A percentile compares a stretch with the other conserved stretches of the same genome.
Evolutionary conservation across 2,888 invertebrate genomes (phyloP).

Genomic region (Elmis aenea): DNA sequence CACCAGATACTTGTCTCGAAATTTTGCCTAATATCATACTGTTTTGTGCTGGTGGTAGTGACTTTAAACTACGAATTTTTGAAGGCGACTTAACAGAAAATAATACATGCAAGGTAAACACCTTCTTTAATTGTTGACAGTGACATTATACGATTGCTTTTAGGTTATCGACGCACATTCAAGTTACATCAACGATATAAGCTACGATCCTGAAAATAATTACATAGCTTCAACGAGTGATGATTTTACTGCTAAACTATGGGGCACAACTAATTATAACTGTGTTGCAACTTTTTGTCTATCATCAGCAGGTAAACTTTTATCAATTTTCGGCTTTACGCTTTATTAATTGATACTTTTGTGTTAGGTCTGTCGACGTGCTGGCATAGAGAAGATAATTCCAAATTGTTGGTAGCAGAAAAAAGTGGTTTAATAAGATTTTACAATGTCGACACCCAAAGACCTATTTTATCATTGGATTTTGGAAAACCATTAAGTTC

Average conservation of each 20-base stretch:
- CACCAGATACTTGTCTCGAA: conserved; percentile 58
- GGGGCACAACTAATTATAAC: conserved; percentile 53
- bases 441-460: conserved; percentile 64
- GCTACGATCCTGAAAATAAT: conserved; percentile 65
- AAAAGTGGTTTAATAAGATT: conserved; percentile 69
- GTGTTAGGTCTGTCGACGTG: conserved; percentile 52
- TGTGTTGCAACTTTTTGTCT: conserved; percentile 57
- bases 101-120: conserved; percentile 47
- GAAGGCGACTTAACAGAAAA: conserved; percentile 52
- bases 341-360: not conserved
- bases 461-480: conserved; percentile 62
- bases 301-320: conserved; percentile 54
- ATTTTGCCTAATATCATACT: conserved; percentile 54
- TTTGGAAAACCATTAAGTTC: conserved; percentile 58
- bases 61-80: conserved; percentile 53
- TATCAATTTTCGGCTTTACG: not conserved
- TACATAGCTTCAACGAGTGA: conserved; percentile 71
- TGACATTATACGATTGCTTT: conserved; percentile 1
- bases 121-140: too few species aligned
- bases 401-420: conserved; percentile 69
- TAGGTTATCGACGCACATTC: conserved; percentile 59
- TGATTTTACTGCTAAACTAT: conserved; percentile 68
- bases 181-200: conserved; percentile 64
- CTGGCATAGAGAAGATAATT: conserved; percentile 65
- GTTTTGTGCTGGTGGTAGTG: conserved; percentile 53